A percentile compares a stretch with the other conserved stretches of the same genome.
Conservation (phyloP, 1,140 invertebrate genomes). For the Drosophila malerkotliana region DNA sequence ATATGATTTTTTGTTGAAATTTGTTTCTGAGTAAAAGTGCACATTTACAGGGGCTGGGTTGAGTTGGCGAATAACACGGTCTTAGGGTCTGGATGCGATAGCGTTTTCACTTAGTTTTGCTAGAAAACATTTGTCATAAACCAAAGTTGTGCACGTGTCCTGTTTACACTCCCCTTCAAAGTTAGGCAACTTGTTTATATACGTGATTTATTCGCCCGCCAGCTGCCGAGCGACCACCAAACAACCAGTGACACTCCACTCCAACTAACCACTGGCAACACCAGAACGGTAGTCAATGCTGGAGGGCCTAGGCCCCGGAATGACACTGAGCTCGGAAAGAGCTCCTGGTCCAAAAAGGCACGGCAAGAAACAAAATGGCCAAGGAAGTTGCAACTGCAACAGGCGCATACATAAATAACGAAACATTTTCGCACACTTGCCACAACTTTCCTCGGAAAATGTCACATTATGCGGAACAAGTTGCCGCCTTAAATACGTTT, state of each 20-base stretch:
- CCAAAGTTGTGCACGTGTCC: conserved; percentile 75
- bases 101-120: conserved; percentile 17
- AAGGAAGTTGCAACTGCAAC: conserved; percentile 73
- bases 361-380: conserved; percentile 23
- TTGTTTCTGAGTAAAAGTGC: not conserved
- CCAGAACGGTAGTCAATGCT: conserved; percentile 22
- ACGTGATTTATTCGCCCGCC: conserved; percentile 78
- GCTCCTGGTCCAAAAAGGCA: conserved; percentile 55
- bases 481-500: conserved; percentile 60
- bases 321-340: conserved; percentile 8
- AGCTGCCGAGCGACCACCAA: conserved; percentile 57
- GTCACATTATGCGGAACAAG: conserved; percentile 76
- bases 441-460: conserved; percentile 59
- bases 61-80: not conserved
- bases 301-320: conserved; percentile 28
- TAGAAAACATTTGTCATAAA: conserved; percentile 74
- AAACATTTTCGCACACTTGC: conserved; percentile 65
- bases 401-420: conserved; percentile 78
- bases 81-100: not conserved
- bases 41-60: not conserved
- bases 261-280: conserved; percentile 26
- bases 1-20: not conserved
- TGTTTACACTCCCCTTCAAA: conserved; percentile 66
- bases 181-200: conserved; percentile 78
- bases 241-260: conserved; percentile 38